Percentiles rank a stretch among this genome's conserved stretches.
Conservation (phyloP, 37 sponge, comb jelly and placozoan species). For the Hormiphora californensis region DNA sequence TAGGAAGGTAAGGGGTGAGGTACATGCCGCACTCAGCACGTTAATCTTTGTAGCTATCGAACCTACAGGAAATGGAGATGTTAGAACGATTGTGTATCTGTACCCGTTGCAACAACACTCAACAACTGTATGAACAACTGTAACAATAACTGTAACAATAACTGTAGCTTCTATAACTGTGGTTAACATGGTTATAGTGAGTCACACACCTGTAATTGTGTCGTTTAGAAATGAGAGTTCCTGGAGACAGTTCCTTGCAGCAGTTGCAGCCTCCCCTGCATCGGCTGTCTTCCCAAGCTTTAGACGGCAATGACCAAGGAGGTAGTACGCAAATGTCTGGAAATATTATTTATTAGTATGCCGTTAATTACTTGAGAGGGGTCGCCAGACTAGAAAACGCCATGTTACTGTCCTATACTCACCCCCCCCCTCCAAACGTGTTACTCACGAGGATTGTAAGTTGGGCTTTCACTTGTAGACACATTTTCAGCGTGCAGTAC, state of each 20-base stretch:
- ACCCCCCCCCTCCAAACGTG: background rate
- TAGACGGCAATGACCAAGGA: background rate
- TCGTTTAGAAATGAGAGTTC: conserved; percentile 20
- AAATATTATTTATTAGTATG: background rate
- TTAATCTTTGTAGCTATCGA: no score
- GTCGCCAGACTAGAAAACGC: background rate
- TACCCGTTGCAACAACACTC: no score
- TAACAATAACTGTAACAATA: no score
- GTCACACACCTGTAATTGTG: no score
- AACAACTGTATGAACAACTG: no score
- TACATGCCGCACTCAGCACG: no score
- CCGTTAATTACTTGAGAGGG: background rate
- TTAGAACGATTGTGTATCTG: no score
- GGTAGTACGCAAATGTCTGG: background rate
- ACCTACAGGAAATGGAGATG: no score
- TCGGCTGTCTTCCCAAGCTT: conserved; percentile 14
- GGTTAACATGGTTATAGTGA: no score
- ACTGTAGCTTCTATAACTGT: no score
- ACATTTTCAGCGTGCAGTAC: conserved; percentile 34
- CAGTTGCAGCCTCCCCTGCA: conserved; percentile 31
- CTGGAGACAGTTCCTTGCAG: conserved; percentile 33
- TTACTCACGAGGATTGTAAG: conserved; percentile 6
- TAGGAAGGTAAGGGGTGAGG: no score
- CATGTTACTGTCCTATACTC: background rate
- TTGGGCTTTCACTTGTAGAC: background rate